Conservation (phyloP, 37 sponge, comb jelly and placozoan genomes). For the Petrosia ficiformis region DNA sequence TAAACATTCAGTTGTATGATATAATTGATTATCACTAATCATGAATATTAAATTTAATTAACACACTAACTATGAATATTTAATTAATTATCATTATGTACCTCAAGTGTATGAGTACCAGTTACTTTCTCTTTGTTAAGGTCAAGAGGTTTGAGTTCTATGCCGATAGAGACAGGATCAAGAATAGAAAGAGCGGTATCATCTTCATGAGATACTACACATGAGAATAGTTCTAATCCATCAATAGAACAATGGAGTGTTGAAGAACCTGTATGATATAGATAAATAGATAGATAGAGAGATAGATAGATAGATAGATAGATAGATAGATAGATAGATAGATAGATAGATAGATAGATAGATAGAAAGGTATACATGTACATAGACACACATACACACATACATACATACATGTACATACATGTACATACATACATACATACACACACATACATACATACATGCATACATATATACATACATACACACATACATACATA, state of each 20-base stretch:
- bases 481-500: slow-evolving; percentile 5
- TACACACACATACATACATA: slow-evolving; percentile 11
- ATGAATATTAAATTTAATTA: neutral
- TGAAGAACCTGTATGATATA: neutral
- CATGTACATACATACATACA: slow-evolving; percentile 7
- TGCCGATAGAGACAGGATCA: slow-evolving; percentile 74
- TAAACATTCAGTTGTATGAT: too few species aligned
- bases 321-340: too few species aligned
- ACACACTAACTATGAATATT: neutral
- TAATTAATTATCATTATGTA: neutral
- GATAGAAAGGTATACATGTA: too few species aligned
- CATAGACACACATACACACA: too few species aligned
- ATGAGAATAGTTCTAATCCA: slow-evolving; percentile 92
- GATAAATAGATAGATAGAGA: too few species aligned
- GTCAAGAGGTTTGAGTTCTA: slow-evolving; percentile 69
- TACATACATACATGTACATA: neutral
- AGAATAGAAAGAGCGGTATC: slow-evolving; percentile 96
- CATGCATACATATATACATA: neutral
- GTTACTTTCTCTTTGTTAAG: neutral
- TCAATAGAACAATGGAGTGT: slow-evolving; percentile 44
- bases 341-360: too few species aligned
- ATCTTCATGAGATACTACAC: slow-evolving; percentile 80
- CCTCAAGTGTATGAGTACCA: slow-evolving; percentile 10
- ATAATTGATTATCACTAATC: too few species aligned
- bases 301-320: too few species aligned